phyloP scores from a whole-genome alignment of 1,140 invertebrate species.

The Drosophila busckii region DNA sequence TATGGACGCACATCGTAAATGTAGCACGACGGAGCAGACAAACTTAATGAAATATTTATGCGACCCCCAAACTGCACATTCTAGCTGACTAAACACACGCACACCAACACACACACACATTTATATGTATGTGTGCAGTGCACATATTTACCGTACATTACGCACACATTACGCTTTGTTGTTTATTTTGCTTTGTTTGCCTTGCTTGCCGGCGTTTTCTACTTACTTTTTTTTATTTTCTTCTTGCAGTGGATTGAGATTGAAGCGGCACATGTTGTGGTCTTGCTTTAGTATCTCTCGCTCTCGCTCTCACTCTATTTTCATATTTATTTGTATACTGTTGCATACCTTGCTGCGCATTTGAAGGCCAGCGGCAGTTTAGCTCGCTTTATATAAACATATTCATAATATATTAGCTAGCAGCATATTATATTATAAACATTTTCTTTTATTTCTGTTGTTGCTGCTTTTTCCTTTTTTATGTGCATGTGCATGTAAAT shows the following conservation, averaged over 20 bases:
- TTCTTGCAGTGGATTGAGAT: no score
- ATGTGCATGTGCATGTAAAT: conserved; percentile 64
- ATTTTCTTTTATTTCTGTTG: conserved; percentile 26
- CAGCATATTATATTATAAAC: conserved; percentile 65
- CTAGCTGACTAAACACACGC: not conserved
- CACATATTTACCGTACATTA: conserved; percentile 73
- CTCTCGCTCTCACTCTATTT: not conserved
- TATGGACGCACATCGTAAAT: conserved; percentile 74
- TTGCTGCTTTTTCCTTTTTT: conserved; percentile 25
- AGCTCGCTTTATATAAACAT: conserved; percentile 37
- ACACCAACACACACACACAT: conserved; percentile 1
- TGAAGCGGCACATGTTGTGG: conserved; percentile 23
- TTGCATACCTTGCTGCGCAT: conserved; percentile 64
- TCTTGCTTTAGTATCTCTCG: conserved; percentile 19
- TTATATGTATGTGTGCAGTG: conserved; percentile 30
- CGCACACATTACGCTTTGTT: conserved; percentile 65
- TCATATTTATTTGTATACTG: conserved; percentile 2
- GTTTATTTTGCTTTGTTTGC: conserved; percentile 34
- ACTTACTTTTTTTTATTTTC: conserved; percentile 14
- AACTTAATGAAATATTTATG: conserved; percentile 73
- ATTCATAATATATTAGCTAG: conserved; percentile 75
- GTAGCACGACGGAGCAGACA: conserved; percentile 65
- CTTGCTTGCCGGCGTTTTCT: conserved; percentile 6
- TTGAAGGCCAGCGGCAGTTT: conserved; percentile 53
- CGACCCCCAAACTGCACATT: conserved; percentile 9